These are phyloP conservation scores for Sminthurides aquaticus DNA, from an alignment of 2,888 invertebrate species.

Conservation along the genomic window DNA sequence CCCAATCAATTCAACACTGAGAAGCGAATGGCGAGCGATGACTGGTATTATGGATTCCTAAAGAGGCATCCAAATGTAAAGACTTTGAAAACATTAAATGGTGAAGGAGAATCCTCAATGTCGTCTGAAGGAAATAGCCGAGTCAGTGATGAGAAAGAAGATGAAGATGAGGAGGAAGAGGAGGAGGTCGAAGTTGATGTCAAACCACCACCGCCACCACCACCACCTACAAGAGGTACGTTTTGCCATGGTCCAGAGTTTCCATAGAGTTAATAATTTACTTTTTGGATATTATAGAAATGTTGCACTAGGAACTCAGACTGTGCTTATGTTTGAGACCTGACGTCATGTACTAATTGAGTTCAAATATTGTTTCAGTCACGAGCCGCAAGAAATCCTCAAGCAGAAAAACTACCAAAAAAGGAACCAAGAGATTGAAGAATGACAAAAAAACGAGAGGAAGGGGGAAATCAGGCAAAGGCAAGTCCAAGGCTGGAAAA, in stretches of 20 bases:
- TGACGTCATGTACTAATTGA: no score
- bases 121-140: neutral
- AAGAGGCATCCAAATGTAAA: constrained; percentile 33
- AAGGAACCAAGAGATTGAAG: constrained; percentile 6
- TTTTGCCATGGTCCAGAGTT: no score
- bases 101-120: constrained; percentile 12
- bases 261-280: no score
- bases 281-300: no score
- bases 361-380: no score
- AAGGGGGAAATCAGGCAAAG: neutral
- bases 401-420: neutral
- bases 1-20: constrained; percentile 42
- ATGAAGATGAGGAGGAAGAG: neutral
- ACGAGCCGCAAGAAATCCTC: neutral
- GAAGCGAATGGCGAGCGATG: constrained; percentile 42
- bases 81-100: constrained; percentile 15
- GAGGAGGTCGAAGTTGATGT: no score
- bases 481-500: constrained; percentile 1
- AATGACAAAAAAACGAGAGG: neutral
- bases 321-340: no score
- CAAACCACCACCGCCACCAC: no score
- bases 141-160: neutral
- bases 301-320: no score
- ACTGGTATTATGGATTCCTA: constrained; percentile 43
- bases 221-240: no score